Percentiles rank a stretch among this genome's conserved stretches.
Conservation (phyloP, 2,888 invertebrate genomes). For the Himalopsyche tibetana region DNA sequence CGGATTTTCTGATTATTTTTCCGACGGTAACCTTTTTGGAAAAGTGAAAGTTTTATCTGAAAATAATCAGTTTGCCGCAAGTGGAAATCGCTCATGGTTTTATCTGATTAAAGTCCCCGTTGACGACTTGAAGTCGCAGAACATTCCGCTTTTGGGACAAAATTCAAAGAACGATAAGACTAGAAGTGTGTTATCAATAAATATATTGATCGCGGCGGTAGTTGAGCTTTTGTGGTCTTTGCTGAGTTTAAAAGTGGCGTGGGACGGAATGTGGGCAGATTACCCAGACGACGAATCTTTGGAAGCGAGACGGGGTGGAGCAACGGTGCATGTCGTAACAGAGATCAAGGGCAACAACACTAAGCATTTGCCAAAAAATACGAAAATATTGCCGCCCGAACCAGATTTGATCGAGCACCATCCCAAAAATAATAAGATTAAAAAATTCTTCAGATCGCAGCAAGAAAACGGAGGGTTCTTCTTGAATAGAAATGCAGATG, state of each 20-base stretch:
- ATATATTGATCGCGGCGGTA: conserved; percentile 78
- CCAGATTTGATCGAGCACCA: conserved; percentile 78
- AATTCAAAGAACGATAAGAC: conserved; percentile 62
- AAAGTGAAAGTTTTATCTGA: conserved; percentile 41
- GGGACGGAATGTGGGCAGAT: conserved; percentile 79
- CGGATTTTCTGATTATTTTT: conserved; percentile 58
- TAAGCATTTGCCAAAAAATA: conserved; percentile 71
- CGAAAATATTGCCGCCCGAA: conserved; percentile 73
- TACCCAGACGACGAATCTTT: conserved; percentile 76
- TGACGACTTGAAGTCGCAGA: conserved; percentile 52
- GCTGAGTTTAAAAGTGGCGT: conserved; percentile 78
- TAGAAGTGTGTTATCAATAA: conserved; percentile 75
- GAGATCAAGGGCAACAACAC: conserved; percentile 77
- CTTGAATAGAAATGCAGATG: conserved; percentile 67
- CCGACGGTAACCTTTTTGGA: conserved; percentile 55
- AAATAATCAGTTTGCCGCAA: conserved; percentile 41
- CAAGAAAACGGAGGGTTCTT: conserved; percentile 74
- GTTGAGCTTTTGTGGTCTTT: conserved; percentile 80
- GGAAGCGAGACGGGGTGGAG: conserved; percentile 71
- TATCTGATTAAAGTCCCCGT: conserved; percentile 58
- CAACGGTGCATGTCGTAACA: conserved; percentile 76
- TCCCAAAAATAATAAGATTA: conserved; percentile 75
- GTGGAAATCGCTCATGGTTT: conserved; percentile 45
- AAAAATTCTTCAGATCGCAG: conserved; percentile 73
- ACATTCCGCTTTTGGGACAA: conserved; percentile 61